Base-by-base conservation (phyloP, 2,113 vertebrate genomes). In the Zonotrichia leucophrys region DNA sequence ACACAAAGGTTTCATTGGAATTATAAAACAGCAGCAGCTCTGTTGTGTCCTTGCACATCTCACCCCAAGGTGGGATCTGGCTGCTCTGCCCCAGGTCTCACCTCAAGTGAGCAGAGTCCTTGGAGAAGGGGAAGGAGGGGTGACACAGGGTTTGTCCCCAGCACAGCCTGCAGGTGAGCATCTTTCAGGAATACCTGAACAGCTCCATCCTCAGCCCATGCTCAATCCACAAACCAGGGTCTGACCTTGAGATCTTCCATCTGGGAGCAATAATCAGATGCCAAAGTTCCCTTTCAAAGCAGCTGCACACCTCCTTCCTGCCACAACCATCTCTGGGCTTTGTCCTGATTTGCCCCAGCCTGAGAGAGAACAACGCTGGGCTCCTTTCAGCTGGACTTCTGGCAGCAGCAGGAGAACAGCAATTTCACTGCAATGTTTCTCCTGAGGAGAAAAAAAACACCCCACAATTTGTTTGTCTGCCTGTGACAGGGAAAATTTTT, bases 401-500 rank as follows among this genome's bases (percentile, higher is more conserved):
- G 53, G 64, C 66, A 68, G 21, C 63, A 63, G 20, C 15, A 47
- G n/a, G 25, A 39, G 37, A 87, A n/a, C 19, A 12, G 37, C 53
- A 42, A 92, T 94, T 92, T 75, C 92, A 58, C 83, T 42, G 68
- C 60, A 39, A 13, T 68, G 68, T 49, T 96, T 88, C 49, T 86
- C 82, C 82, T 55, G 46, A 89, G 86, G 39, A 17, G 46, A 33
- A 50, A 50, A 27, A 25, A 35, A 15, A 15, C 16, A 24, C 16
- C 30, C 11, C 60, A 66, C 52, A 62, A 83, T 94, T 96, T 94
- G 81, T 96, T 94, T 91, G 70, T 92, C 84, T 94, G 89, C 90
- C 82, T n/a, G 60, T 64, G 95, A 96, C 91, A 88, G 74, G 91
- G 70, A 83, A 73, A 93, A 95, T 95, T 93, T 90, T 88, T 96